phyloP scores from a whole-genome alignment of 2,888 invertebrate genomes.

The Molorchus minor region DNA sequence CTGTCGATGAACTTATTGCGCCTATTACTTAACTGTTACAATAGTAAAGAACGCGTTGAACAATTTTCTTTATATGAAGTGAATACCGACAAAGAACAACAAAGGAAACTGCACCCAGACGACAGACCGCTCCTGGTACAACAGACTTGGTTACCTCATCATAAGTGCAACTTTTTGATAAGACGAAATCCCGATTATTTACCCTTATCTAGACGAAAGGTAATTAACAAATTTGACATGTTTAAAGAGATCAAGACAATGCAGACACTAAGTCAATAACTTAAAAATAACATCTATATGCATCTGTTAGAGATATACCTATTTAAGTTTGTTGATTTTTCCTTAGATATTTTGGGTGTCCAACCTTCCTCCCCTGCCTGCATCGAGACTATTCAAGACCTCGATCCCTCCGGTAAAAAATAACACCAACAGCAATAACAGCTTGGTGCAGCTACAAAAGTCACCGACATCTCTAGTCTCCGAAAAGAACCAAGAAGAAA shows the following conservation, averaged over 20 bases:
- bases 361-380: constrained; percentile 63
- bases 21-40: constrained; percentile 86
- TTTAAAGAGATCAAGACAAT: no score
- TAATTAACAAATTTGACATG: no score
- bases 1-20: constrained; percentile 86
- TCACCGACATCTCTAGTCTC: constrained; percentile 57
- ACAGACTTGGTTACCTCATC: constrained; percentile 72
- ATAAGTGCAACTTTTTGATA: constrained; percentile 82
- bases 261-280: no score
- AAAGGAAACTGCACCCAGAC: constrained; percentile 87
- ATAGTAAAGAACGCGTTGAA: constrained; percentile 83
- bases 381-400: constrained; percentile 54
- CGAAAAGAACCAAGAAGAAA: constrained; percentile 35
- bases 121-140: constrained; percentile 86
- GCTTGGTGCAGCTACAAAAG: constrained; percentile 59
- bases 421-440: constrained; percentile 20
- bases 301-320: no score
- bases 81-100: constrained; percentile 79
- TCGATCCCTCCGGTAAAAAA: constrained; percentile 52
- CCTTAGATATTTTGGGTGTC: constrained; percentile 69
- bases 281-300: no score
- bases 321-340: constrained; percentile 32
- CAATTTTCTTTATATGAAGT: constrained; percentile 90
- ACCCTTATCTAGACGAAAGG: constrained; percentile 66
- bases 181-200: constrained; percentile 82